Conservation (phyloP, 2,888 invertebrate genomes). For the Adineta ricciae region DNA sequence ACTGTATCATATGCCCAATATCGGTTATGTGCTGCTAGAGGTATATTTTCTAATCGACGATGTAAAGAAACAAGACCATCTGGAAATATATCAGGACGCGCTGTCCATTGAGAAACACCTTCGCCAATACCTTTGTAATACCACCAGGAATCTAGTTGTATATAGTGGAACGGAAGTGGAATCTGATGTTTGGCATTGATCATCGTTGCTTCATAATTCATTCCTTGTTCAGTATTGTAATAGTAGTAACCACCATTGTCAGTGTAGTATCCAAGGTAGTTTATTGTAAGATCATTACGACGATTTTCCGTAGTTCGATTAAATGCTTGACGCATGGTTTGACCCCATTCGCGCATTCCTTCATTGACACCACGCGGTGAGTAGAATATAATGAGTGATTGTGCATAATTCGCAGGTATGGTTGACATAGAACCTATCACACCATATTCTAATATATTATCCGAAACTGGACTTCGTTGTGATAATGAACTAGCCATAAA, state of each 20-base stretch:
- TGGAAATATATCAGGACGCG: slow-evolving; percentile 29
- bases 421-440: slow-evolving; percentile 40
- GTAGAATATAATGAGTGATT: slow-evolving; percentile 38
- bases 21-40: slow-evolving; percentile 33
- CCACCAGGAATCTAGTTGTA: slow-evolving; percentile 34
- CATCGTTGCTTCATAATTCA: slow-evolving; percentile 29
- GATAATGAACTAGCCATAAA: slow-evolving; percentile 33
- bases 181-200: slow-evolving; percentile 4
- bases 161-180: slow-evolving; percentile 24
- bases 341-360: slow-evolving; percentile 34
- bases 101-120: slow-evolving; percentile 26
- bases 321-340: slow-evolving; percentile 17
- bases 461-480: not conserved
- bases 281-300: slow-evolving; percentile 34
- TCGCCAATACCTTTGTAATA: slow-evolving; percentile 25
- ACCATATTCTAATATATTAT: slow-evolving; percentile 38
- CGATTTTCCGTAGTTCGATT: not conserved
- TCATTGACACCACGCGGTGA: slow-evolving; percentile 38
- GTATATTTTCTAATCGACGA: slow-evolving; percentile 5
- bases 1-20: slow-evolving; percentile 41
- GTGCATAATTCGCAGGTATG: slow-evolving; percentile 36
- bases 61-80: slow-evolving; percentile 21
- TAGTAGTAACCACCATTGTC: slow-evolving; percentile 33
- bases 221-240: slow-evolving; percentile 25
- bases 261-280: slow-evolving; percentile 35